These are phyloP conservation scores for Euborellia annulipes DNA, from an alignment of 1,140 invertebrate genomes.

Conservation along the genomic window DNA sequence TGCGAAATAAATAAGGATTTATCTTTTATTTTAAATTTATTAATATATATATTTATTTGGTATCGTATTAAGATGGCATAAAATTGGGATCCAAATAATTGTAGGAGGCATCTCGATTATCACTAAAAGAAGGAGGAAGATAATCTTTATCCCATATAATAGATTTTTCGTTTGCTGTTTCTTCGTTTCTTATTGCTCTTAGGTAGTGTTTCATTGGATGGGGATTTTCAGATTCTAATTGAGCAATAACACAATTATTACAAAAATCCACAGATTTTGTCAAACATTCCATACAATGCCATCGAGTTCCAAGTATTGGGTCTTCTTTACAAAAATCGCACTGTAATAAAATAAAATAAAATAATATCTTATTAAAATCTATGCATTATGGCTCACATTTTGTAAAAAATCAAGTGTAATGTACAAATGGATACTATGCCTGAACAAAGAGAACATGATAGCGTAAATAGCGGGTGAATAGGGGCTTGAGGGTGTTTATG, in stretches of 20 bases:
- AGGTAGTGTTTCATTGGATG: constrained; percentile 28
- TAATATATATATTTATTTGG: too few relatives aligned
- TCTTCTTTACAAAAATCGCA: constrained; percentile 49
- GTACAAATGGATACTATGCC: too few relatives aligned
- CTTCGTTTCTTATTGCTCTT: constrained; percentile 17
- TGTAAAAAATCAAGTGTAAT: too few relatives aligned
- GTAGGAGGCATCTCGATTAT: constrained; percentile 17
- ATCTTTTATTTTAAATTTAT: too few relatives aligned
- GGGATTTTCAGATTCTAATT: constrained; percentile 25
- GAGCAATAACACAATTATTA: constrained; percentile 27
- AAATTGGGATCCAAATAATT: constrained; percentile 38
- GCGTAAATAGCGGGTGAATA: too few relatives aligned
- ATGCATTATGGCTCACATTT: too few relatives aligned
- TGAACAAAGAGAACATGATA: too few relatives aligned
- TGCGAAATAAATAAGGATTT: too few relatives aligned
- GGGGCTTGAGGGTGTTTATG: too few relatives aligned
- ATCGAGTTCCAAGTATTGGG: constrained; percentile 47
- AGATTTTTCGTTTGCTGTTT: constrained; percentile 16
- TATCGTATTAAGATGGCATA: constrained; percentile 22
- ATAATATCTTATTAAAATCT: constrained; percentile 3
- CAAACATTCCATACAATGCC: constrained; percentile 48
- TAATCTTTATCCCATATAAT: constrained; percentile 30
- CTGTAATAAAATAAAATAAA: constrained; percentile 26
- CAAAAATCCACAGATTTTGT: constrained; percentile 34
- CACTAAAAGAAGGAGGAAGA: constrained; percentile 26